Conservation (phyloP, 2,113 vertebrate genomes). For the Pongo pygmaeus region DNA sequence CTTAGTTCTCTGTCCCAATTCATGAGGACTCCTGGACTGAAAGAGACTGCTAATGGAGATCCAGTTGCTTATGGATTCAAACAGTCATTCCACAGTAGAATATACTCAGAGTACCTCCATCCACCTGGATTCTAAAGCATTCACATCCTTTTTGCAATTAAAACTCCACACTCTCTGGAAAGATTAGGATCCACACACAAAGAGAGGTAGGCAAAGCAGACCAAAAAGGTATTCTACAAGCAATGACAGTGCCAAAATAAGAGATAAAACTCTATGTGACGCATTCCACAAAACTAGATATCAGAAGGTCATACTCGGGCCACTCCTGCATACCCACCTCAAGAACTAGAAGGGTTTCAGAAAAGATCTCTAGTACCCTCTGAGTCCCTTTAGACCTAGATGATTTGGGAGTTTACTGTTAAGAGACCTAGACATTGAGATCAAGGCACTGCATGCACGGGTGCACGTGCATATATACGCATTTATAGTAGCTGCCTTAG, state of each 20-base stretch:
- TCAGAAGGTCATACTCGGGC: background rate
- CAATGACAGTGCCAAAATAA: background rate
- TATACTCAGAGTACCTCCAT: background rate
- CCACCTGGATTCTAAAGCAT: background rate
- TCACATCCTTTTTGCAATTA: background rate
- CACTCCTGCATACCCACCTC: background rate
- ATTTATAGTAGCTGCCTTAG: background rate
- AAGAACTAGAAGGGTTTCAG: background rate
- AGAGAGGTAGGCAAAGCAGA: background rate
- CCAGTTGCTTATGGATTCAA: background rate
- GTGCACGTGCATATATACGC: rapidly evolving
- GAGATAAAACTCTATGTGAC: background rate
- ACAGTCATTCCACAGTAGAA: background rate
- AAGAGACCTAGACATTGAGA: background rate
- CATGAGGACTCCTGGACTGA: background rate
- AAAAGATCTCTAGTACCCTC: background rate
- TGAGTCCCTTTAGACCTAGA: background rate
- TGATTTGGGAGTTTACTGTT: background rate
- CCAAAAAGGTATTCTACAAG: background rate
- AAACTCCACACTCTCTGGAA: background rate
- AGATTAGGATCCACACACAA: background rate
- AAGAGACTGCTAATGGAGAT: background rate
- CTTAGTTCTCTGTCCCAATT: background rate
- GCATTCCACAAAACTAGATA: background rate
- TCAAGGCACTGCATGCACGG: background rate